phyloP scores from a whole-genome alignment of 2,888 invertebrate species.

The Agrilus cyanescens region DNA sequence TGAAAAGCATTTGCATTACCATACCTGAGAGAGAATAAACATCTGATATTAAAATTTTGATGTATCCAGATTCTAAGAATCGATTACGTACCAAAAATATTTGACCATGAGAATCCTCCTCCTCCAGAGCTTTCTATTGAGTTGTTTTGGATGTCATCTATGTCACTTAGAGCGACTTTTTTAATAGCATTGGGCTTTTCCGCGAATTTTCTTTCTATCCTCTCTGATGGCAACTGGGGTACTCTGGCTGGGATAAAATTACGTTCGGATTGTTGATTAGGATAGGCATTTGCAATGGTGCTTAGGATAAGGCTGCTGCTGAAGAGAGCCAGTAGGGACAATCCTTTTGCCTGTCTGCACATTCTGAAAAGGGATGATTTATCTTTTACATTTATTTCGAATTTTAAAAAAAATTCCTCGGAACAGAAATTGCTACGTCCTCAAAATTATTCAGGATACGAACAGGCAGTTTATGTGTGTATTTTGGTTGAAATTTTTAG shows the following conservation, averaged over 20 bases:
- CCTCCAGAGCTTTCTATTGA: constrained; percentile 47
- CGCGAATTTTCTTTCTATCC: constrained; percentile 67
- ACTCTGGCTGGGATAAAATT: constrained; percentile 21
- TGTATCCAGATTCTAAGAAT: not conserved
- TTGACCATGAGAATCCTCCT: constrained; percentile 77
- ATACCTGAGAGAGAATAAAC: constrained; percentile 39
- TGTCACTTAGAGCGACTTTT: constrained; percentile 71
- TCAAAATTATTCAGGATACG: no score
- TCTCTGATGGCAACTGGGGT: constrained; percentile 35
- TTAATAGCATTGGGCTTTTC: constrained; percentile 83
- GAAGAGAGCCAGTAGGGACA: constrained; percentile 58
- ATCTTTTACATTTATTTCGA: no score
- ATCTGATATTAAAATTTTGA: not conserved
- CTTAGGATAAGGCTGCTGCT: constrained; percentile 53
- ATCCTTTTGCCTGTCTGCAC: constrained; percentile 55
- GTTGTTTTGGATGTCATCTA: constrained; percentile 72
- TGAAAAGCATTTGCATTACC: constrained; percentile 81
- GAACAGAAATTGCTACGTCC: no score
- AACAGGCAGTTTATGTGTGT: no score
- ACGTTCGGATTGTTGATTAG: constrained; percentile 35
- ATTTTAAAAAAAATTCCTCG: no score
- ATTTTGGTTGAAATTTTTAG: no score
- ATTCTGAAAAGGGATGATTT: constrained; percentile 30
- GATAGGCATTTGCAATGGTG: constrained; percentile 48
- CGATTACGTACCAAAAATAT: constrained; percentile 53